phyloP scores from a whole-genome alignment of 92 coral and sea anemone genomes.

The Nematostella vectensis region DNA sequence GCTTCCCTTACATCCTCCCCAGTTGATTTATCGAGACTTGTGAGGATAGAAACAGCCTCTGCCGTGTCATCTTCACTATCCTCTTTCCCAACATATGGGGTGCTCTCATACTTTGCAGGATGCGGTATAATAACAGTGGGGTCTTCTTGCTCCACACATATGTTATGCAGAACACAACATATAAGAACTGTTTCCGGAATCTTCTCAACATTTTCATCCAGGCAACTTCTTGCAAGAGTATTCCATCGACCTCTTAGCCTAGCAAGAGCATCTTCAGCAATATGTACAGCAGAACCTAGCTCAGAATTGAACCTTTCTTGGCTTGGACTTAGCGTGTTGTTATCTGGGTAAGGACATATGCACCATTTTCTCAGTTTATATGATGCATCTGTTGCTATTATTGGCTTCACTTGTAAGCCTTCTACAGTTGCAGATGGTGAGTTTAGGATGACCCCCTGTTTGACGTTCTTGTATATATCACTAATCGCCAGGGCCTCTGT shows the following conservation, averaged over 20 bases:
- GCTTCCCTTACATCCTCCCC: slow-evolving; percentile 1
- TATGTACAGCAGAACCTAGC: slow-evolving; percentile 21
- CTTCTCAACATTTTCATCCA: slow-evolving; percentile 19
- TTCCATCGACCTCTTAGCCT: slow-evolving; percentile 39
- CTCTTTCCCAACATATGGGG: neutral
- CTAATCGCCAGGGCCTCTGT: slow-evolving; percentile 33
- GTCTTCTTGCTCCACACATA: slow-evolving; percentile 20
- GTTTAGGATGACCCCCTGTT: slow-evolving; percentile 20
- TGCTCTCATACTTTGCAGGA: neutral
- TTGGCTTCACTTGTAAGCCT: slow-evolving; percentile 23
- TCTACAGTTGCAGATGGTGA: slow-evolving; percentile 20
- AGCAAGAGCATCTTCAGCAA: slow-evolving; percentile 27
- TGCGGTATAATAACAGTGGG: neutral
- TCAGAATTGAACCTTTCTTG: slow-evolving; percentile 28
- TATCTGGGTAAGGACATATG: slow-evolving; percentile 21
- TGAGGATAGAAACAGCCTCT: neutral
- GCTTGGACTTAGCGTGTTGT: slow-evolving; percentile 4
- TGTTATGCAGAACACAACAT: slow-evolving; percentile 42
- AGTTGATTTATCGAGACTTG: neutral
- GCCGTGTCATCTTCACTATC: neutral
- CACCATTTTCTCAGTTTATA: slow-evolving; percentile 29
- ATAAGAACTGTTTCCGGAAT: slow-evolving; percentile 37
- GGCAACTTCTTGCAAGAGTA: slow-evolving; percentile 17
- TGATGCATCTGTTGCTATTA: slow-evolving; percentile 15
- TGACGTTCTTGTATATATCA: slow-evolving; percentile 30